Base-by-base conservation (phyloP, 2,888 invertebrate species). In the Acanthoscelides obtectus region DNA sequence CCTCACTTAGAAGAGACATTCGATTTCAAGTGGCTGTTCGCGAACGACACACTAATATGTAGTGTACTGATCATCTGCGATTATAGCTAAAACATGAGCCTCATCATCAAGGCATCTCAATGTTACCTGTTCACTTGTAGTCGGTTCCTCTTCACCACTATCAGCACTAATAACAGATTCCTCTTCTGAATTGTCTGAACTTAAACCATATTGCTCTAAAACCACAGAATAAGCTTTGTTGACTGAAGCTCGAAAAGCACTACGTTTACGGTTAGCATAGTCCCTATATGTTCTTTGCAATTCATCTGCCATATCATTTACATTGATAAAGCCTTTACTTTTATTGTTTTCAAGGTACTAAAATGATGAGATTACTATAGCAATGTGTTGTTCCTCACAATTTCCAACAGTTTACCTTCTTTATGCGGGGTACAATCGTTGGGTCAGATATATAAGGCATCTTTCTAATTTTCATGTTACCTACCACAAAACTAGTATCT, bases 331-430 rank as follows among this genome's bases (percentile, higher is more conserved):
- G 6, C 92, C 91, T 85, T 93, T 91, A 80, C 93, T 91, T 75
- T 92, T 92, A 87, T 94, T 93, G 79, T 92, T 92, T 76, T 93
- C 93, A 80, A 95, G 88, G 83, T 95, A 95, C 89, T 93, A 79
- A 66, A 86, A 86, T 22, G 19, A 65, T 73, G 64, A 68, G 67
- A 21, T 20, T 27, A 21, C 20, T 72, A 25, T 69, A 67, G 67
- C 19, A 2, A 22, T 22, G 17, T 21, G 5, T 27, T n/a, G 6
- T 22, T 22, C 20, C 8, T 21, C n/a, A 72, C 21, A 69, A 73
- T 63, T 64, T n/a, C 25, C 4, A 68, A 8, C 20, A 45, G 71
- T 71, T 81, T 83, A 88, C 88, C 85, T 86, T 86, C 80, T 87
- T 87, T 22, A 89, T 87, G 45, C 88, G 83, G n/a, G 86, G 84